Evolutionary conservation across 2,888 invertebrate genomes (phyloP).

Genomic region (Nasonia oneida): DNA sequence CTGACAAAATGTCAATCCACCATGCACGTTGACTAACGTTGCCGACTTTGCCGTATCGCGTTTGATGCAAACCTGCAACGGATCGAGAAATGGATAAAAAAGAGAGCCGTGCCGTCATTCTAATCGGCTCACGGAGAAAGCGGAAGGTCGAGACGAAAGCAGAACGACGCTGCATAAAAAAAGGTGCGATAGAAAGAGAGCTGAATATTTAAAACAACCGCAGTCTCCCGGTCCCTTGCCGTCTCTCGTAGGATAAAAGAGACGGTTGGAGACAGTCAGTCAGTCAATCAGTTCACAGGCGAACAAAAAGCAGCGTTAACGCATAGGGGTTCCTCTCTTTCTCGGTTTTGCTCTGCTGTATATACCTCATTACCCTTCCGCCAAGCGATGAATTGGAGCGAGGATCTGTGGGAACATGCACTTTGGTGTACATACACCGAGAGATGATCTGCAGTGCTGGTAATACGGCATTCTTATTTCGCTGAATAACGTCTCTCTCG

Average conservation of each 20-base stretch:
- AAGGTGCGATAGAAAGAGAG: constrained; percentile 64
- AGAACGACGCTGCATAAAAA: constrained; percentile 16
- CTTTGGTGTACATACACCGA: neutral
- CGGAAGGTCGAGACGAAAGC: constrained; percentile 64
- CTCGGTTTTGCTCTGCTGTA: neutral
- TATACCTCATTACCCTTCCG: neutral
- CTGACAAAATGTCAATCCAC: neutral
- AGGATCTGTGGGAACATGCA: neutral
- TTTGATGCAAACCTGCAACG: neutral
- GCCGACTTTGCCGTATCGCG: no score
- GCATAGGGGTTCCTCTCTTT: neutral
- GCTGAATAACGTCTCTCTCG: no score
- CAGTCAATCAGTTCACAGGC: neutral
- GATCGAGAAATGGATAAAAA: neutral
- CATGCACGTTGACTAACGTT: neutral
- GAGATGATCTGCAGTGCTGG: no score
- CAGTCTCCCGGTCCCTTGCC: constrained; percentile 54
- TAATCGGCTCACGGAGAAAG: constrained; percentile 61
- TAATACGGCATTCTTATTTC: no score
- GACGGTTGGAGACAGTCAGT: neutral
- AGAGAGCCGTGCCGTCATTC: constrained; percentile 36
- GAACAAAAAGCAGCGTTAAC: neutral
- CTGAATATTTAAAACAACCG: constrained; percentile 66
- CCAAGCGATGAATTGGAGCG: neutral
- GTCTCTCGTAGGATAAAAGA: neutral